phyloP scores from a whole-genome alignment of 2,888 invertebrate genomes.

The Macrosiphum euphorbiae region DNA sequence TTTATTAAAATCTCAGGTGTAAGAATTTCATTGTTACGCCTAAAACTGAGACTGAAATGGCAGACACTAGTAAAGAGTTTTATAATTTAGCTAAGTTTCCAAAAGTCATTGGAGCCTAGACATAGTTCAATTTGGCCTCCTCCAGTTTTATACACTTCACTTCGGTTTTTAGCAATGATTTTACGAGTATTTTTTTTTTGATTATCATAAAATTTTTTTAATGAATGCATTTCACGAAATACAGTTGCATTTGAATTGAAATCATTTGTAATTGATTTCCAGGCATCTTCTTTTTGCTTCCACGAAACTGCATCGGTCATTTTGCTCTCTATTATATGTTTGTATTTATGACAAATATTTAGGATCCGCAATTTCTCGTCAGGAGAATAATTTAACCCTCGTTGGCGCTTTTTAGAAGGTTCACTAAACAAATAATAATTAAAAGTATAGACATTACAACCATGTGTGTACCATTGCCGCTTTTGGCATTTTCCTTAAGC shows the following conservation, averaged over 20 bases:
- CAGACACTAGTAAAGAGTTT: not conserved
- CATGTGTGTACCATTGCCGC: too few species aligned
- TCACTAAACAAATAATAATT: slow-evolving; percentile 9
- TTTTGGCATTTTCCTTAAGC: too few species aligned
- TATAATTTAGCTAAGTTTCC: not conserved
- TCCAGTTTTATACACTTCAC: slow-evolving; percentile 1
- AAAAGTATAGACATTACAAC: too few species aligned
- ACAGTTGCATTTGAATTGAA: slow-evolving; percentile 1
- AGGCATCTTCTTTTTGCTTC: slow-evolving; percentile 24
- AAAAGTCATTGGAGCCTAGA: not conserved
- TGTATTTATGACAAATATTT: not conserved
- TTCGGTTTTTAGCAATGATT: too few species aligned
- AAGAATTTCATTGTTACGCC: not conserved
- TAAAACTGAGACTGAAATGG: not conserved
- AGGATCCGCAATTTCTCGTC: not conserved
- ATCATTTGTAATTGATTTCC: slow-evolving; percentile 19
- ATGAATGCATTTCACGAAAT: not conserved
- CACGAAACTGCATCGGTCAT: slow-evolving; percentile 18
- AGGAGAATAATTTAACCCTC: not conserved
- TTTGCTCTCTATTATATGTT: slow-evolving; percentile 19
- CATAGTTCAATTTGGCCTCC: not conserved
- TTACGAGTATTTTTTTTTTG: slow-evolving; percentile 18
- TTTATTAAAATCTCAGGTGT: not conserved
- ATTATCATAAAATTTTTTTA: slow-evolving; percentile 13
- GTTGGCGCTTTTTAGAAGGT: not conserved